These are phyloP conservation scores for Spilogale gracilis DNA, from an alignment of 2,113 vertebrate species.

Conservation along the genomic window DNA sequence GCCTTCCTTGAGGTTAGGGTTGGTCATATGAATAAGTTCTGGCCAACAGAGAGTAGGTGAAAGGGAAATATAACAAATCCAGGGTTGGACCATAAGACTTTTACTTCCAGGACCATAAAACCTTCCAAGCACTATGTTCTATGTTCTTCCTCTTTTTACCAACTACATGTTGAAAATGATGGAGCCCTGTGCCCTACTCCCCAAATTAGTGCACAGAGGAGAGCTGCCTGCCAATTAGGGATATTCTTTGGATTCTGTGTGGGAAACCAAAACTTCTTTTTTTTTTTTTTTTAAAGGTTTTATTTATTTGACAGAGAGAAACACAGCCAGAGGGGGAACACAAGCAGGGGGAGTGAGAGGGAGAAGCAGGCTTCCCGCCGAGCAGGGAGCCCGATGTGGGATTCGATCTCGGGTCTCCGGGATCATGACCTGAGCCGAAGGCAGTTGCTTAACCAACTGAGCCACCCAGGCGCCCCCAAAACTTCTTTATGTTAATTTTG, in stretches of 20 bases:
- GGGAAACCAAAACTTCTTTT: constrained; percentile 11
- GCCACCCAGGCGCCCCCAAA: too few species aligned
- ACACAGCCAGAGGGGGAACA: too few species aligned
- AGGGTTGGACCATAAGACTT: background rate
- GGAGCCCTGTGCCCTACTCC: background rate
- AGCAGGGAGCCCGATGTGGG: too few species aligned
- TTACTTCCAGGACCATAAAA: background rate
- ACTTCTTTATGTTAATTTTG: background rate
- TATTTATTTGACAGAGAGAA: too few species aligned
- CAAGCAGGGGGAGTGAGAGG: too few species aligned
- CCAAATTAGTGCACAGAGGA: background rate
- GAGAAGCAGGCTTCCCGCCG: too few species aligned
- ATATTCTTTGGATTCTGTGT: background rate
- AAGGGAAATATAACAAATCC: background rate
- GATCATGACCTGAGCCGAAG: too few species aligned
- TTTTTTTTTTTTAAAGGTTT: too few species aligned
- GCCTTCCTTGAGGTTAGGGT: background rate
- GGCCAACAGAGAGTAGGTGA: background rate
- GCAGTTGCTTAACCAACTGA: too few species aligned
- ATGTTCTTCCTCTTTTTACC: background rate
- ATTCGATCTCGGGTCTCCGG: too few species aligned
- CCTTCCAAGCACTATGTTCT: background rate
- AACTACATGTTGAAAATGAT: background rate
- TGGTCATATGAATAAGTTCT: background rate
- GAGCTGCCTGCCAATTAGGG: background rate